Conservation (phyloP, 2,797 vertebrate genomes). For the Mionectes olivaceus region DNA sequence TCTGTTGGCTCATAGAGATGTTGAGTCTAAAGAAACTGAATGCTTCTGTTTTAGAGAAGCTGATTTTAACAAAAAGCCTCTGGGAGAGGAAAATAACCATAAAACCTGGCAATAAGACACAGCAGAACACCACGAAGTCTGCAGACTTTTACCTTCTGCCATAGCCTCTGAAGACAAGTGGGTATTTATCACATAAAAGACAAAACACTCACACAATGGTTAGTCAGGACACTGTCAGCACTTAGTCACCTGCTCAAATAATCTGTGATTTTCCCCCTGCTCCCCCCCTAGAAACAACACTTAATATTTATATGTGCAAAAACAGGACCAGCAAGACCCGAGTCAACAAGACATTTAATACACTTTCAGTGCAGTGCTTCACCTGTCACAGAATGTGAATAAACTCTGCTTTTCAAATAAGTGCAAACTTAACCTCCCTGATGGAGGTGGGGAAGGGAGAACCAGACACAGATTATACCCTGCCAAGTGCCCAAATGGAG, state of each 20-base stretch:
- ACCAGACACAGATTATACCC: not conserved
- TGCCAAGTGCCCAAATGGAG: not conserved
- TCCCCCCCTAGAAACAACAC: not conserved
- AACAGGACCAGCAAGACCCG: not conserved
- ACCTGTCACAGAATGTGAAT: not conserved
- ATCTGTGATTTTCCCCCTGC: not conserved
- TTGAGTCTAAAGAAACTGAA: not conserved
- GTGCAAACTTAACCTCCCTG: not conserved
- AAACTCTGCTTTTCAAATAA: not conserved
- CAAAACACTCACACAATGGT: not conserved
- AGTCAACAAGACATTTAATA: not conserved
- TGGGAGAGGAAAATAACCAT: not conserved
- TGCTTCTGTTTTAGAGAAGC: not conserved
- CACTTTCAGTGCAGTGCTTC: not conserved
- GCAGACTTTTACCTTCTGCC: not conserved
- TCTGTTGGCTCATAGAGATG: not conserved
- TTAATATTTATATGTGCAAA: constrained; percentile 34
- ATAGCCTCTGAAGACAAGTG: constrained; percentile 4
- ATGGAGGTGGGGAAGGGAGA: not conserved
- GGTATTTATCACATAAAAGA: constrained; percentile 2
- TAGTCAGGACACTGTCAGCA: constrained; percentile 38
- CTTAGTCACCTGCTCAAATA: constrained; percentile 15
- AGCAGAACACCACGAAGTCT: not conserved
- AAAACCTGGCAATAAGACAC: not conserved
- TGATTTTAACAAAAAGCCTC: not conserved